phyloP scores from a whole-genome alignment of 2,113 vertebrate genomes.

The Mixornis gularis region DNA sequence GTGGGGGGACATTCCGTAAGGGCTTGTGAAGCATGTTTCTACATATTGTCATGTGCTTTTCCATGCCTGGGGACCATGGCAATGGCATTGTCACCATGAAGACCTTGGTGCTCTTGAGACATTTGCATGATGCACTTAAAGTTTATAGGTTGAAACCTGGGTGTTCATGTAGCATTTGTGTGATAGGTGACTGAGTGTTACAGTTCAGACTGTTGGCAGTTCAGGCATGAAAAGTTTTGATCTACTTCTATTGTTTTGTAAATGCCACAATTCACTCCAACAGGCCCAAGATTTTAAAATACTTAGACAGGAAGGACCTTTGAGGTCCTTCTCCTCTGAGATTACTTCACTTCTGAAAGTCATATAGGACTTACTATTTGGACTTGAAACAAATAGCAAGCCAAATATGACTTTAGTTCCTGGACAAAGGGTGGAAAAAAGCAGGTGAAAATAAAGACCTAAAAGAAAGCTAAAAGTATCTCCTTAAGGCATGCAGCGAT shows the following conservation, averaged over 20 bases:
- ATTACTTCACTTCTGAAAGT: not conserved
- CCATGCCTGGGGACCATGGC: not conserved
- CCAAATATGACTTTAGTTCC: not conserved
- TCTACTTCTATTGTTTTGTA: not conserved
- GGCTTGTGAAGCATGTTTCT: not conserved
- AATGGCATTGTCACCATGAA: not conserved
- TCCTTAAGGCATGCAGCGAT: not conserved
- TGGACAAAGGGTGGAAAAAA: not conserved
- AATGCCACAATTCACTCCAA: not conserved
- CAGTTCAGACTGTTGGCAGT: not conserved
- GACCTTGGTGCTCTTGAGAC: not conserved
- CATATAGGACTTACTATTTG: not conserved
- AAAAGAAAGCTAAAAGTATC: not conserved
- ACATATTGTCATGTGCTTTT: not conserved
- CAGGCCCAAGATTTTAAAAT: not conserved
- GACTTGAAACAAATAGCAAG: not conserved
- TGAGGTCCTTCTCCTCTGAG: not conserved
- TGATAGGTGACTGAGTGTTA: not conserved
- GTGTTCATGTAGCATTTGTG: not conserved
- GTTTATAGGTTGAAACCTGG: not conserved
- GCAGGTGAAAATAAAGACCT: not conserved
- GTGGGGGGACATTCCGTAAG: fast-evolving
- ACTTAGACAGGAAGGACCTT: not conserved
- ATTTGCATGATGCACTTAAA: not conserved
- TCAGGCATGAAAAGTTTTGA: not conserved